These are phyloP conservation scores for Ricordea florida DNA, from an alignment of 92 coral and sea anemone species.

Conservation along the genomic window DNA sequence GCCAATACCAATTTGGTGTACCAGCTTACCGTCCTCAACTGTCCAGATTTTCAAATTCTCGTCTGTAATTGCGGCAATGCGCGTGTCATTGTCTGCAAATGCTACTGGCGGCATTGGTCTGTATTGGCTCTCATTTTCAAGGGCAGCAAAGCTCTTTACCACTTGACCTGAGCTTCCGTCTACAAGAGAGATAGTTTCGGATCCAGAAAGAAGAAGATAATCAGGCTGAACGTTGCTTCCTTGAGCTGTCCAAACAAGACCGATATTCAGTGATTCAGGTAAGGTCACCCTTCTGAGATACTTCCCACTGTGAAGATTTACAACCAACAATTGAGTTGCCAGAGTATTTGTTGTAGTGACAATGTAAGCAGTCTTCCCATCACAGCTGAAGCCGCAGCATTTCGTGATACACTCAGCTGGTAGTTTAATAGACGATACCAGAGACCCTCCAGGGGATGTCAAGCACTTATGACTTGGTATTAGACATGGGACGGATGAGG, in stretches of 20 bases:
- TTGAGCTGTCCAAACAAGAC: conserved; percentile 55
- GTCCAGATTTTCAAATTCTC: conserved; percentile 78
- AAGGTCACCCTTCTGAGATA: conserved; percentile 70
- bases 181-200: conserved; percentile 70
- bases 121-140: conserved; percentile 70
- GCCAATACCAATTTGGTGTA: conserved; percentile 64
- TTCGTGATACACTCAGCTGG: conserved; percentile 59
- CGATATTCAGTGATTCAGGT: conserved; percentile 75
- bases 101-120: conserved; percentile 74
- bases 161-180: conserved; percentile 76
- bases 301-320: conserved; percentile 72
- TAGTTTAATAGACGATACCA: conserved; percentile 73
- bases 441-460: conserved; percentile 86
- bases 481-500: conserved; percentile 79
- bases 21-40: conserved; percentile 53
- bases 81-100: conserved; percentile 71
- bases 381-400: conserved; percentile 79
- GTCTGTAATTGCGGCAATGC: conserved; percentile 78
- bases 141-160: conserved; percentile 62
- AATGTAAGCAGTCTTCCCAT: conserved; percentile 69
- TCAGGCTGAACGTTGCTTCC: conserved; percentile 52
- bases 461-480: conserved; percentile 84
- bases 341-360: conserved; percentile 62
- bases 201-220: conserved; percentile 76
- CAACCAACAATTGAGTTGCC: conserved; percentile 44